Conservation (phyloP, 2,888 invertebrate species). For the Gisinianus flammeolus region DNA sequence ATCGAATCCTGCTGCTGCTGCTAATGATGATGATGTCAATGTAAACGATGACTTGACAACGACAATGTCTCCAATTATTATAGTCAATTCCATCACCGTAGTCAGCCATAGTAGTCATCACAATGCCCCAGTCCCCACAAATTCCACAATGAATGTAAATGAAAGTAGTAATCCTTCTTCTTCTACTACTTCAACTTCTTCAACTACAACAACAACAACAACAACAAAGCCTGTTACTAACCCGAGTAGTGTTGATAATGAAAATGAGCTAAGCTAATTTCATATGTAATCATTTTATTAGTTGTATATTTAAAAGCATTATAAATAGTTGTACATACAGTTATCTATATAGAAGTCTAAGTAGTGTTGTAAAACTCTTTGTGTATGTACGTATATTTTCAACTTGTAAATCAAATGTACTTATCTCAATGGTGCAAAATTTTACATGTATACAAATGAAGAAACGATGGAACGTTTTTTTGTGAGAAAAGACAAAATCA, state of each 20-base stretch:
- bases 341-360: background rate
- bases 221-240: background rate
- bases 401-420: too few relatives aligned
- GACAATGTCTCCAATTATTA: background rate
- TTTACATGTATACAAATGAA: background rate
- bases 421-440: slow-evolving; percentile 26
- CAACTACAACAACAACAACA: slow-evolving; percentile 9
- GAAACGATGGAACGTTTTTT: too few relatives aligned
- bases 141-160: background rate
- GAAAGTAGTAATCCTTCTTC: background rate
- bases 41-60: background rate
- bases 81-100: background rate
- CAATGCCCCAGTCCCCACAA: background rate
- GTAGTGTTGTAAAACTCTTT: too few relatives aligned
- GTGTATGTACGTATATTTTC: too few relatives aligned
- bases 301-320: background rate
- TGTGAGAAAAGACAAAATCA: too few relatives aligned
- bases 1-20: background rate
- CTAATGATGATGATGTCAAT: background rate
- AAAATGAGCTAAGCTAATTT: slow-evolving; percentile 27
- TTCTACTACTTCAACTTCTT: background rate
- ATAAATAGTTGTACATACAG: background rate
- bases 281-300: background rate
- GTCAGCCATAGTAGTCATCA: background rate
- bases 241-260: slow-evolving; percentile 19